Percentiles rank a stretch among this genome's conserved stretches.
Conservation (phyloP, 2,888 invertebrate species). For the Mythimna albipuncta region DNA sequence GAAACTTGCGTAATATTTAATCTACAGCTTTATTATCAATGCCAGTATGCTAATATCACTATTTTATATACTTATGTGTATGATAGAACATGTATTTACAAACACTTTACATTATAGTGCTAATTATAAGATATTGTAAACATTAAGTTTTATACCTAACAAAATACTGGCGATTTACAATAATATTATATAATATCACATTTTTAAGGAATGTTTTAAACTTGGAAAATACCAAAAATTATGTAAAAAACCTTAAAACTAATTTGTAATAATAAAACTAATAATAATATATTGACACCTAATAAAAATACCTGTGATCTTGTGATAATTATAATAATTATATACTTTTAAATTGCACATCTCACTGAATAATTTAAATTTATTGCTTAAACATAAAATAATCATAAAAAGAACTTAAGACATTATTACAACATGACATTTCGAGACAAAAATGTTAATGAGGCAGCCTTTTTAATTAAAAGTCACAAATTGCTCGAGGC, state of each 20-base stretch:
- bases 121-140: conserved; percentile 15
- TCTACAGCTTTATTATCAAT: conserved; percentile 40
- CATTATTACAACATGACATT: conserved; percentile 8
- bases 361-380: conserved; percentile 4
- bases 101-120: conserved; percentile 16
- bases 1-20: conserved; percentile 7
- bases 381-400: background rate
- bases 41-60: conserved; percentile 41
- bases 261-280: background rate
- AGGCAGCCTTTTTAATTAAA: conserved; percentile 13
- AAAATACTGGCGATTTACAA: conserved; percentile 43
- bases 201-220: conserved; percentile 36
- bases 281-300: no score
- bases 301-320: conserved; percentile 7
- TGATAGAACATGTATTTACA: conserved; percentile 45
- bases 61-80: conserved; percentile 24
- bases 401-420: conserved; percentile 7
- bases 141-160: conserved; percentile 15
- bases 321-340: conserved; percentile 8
- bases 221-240: conserved; percentile 16
- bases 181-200: conserved; percentile 44
- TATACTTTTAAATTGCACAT: background rate
- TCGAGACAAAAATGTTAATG: background rate
- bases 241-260: background rate
- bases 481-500: background rate